phyloP scores from a whole-genome alignment of 2,888 invertebrate genomes.

The Papilio demoleus region DNA sequence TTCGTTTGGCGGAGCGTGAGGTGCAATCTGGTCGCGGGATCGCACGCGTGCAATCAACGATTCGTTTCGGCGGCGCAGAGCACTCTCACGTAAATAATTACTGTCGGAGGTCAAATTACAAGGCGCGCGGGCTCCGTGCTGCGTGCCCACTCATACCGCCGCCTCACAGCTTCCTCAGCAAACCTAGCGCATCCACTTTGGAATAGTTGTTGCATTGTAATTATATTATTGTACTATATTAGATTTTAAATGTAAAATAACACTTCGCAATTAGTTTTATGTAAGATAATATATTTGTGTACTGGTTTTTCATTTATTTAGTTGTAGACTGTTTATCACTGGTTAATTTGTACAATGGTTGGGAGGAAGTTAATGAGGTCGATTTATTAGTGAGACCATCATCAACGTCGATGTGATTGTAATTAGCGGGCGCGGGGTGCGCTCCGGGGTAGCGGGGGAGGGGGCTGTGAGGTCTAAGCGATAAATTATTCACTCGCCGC shows the following conservation, averaged over 20 bases:
- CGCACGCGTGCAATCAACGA: conserved; percentile 76
- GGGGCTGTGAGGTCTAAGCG: conserved; percentile 72
- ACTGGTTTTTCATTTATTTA: not conserved
- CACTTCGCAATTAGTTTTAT: too few relatives aligned
- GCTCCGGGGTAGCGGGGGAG: conserved; percentile 49
- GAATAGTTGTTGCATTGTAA: conserved; percentile 3
- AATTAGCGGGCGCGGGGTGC: conserved; percentile 74
- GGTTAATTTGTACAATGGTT: conserved; percentile 1
- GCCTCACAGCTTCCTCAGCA: conserved; percentile 80
- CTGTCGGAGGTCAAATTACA: conserved; percentile 81
- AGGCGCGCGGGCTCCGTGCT: conserved; percentile 72
- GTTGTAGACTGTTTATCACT: conserved; percentile 8
- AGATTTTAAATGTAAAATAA: too few relatives aligned
- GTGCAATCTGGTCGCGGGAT: conserved; percentile 76
- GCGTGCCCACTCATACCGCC: conserved; percentile 80
- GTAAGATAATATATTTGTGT: too few relatives aligned
- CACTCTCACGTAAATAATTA: conserved; percentile 84
- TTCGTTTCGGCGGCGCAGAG: conserved; percentile 72
- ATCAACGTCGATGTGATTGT: conserved; percentile 73
- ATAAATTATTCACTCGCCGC: conserved; percentile 79
- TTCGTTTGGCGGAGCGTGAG: conserved; percentile 57
- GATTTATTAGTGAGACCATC: conserved; percentile 51
- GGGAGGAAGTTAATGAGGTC: conserved; percentile 10
- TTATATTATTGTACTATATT: not conserved
- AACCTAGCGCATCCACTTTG: conserved; percentile 45